Base-by-base conservation (phyloP, 2,113 vertebrate genomes). In the Colaptes auratus region DNA sequence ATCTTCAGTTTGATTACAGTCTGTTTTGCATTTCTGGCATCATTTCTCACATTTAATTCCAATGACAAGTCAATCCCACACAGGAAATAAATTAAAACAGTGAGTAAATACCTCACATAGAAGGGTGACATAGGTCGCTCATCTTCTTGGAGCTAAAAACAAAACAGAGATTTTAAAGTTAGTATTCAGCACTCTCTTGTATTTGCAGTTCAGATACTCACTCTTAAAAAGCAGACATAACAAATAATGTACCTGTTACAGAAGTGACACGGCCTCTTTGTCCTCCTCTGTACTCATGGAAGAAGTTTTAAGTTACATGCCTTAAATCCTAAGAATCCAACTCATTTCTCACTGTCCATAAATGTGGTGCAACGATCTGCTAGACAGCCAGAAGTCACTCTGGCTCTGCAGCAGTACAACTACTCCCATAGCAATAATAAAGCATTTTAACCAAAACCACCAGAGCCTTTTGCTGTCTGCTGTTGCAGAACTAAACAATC, bases 121-220 rank as follows among this genome's bases (percentile, higher is more conserved):
- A 99, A 99, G 64, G 99, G 98, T 96, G 98, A 99, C 96, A 99
- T 98, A 55, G 99, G 98, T 88, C 98, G 97, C 84, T 99, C 98
- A 74, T 99, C 98, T 78, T 99, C 98, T 89, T 98, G 98, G 98
- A 98, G 95, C 99, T 99, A 91, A 92, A 97, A 97, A 75, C 30
- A 96, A 97, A 97, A 81, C 31, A 95, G 2, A 89, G 33, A 52
- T 83, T 81, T 87, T 20, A 33, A 90, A 82, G 84, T 98, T 96
- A 98, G 93, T 79, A 74, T 21, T 27, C 31, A 95, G 50, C 50
- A 96, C 50, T 90, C 18, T 76, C 75, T 88, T 75, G 28, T 24
- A 72, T 88, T 89, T 86, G 56, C 35, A 74, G 31, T 65, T 72
- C 19, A 93, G 61, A 82, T 31, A 58, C 2, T 52, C 50, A 36